Evolutionary conservation across 2,888 invertebrate genomes (phyloP).

Genomic region (Morinoia aosen): DNA sequence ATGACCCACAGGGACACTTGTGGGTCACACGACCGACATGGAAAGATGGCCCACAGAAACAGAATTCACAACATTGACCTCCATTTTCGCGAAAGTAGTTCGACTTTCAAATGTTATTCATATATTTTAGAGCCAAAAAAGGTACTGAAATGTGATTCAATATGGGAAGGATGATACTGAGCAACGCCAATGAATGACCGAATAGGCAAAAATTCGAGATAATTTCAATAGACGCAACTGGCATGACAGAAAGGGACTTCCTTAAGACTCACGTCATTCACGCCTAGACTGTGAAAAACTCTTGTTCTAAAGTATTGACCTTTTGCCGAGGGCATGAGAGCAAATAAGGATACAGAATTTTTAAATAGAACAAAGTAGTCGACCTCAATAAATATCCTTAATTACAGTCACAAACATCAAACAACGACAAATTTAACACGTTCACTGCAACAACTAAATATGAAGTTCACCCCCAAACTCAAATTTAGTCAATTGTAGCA

Average conservation of each 20-base stretch:
- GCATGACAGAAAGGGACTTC: not conserved
- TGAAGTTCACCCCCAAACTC: too few relatives aligned
- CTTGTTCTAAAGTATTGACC: not conserved
- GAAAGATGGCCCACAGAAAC: too few relatives aligned
- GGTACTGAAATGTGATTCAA: not conserved
- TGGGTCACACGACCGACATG: too few relatives aligned
- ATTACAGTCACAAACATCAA: not conserved
- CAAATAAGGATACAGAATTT: not conserved
- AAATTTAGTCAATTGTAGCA: too few relatives aligned
- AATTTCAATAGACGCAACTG: not conserved
- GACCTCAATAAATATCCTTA: not conserved
- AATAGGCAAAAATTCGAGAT: not conserved
- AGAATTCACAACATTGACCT: too few relatives aligned
- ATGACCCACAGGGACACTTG: too few relatives aligned
- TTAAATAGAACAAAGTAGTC: not conserved
- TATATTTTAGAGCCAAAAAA: not conserved
- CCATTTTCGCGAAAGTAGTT: too few relatives aligned
- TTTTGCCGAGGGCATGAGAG: not conserved
- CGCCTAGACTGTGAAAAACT: not conserved
- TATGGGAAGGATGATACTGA: not conserved
- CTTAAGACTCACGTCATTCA: not conserved
- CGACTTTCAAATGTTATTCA: too few relatives aligned
- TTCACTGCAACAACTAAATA: too few relatives aligned
- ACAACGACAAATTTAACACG: not conserved
- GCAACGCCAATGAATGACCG: not conserved